Evolutionary conservation across 2,888 invertebrate species (phyloP).

Genomic region (Steinernema hermaphroditum): DNA sequence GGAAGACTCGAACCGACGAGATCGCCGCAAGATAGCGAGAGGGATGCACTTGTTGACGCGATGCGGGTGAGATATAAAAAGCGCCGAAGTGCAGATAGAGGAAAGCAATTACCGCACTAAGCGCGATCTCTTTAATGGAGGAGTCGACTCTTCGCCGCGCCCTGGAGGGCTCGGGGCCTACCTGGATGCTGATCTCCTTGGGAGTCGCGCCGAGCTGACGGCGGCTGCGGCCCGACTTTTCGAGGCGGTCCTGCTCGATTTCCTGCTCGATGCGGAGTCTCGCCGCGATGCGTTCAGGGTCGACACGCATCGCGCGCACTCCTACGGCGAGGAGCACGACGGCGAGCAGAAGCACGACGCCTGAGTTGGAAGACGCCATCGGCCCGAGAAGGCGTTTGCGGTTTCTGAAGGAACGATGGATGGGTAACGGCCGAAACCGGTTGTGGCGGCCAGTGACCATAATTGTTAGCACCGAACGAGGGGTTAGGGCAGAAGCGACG

Average conservation of each 20-base stretch:
- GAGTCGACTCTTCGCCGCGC: too few species aligned
- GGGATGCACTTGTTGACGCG: too few species aligned
- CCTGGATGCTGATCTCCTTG: constrained; percentile 64
- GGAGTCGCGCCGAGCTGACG: constrained; percentile 54
- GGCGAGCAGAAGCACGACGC: not conserved
- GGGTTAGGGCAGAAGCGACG: too few species aligned
- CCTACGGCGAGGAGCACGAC: constrained; percentile 18
- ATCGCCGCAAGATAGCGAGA: constrained; percentile 4
- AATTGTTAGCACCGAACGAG: too few species aligned
- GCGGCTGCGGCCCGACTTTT: constrained; percentile 43
- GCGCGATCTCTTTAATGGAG: too few species aligned
- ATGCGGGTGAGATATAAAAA: too few species aligned
- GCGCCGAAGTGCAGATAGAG: too few species aligned
- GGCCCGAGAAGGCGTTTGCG: constrained; percentile 23
- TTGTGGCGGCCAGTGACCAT: too few species aligned
- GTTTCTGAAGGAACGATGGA: not conserved
- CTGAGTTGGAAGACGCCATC: not conserved
- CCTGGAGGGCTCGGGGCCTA: too few species aligned
- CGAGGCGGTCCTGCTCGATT: constrained; percentile 43
- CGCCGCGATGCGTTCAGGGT: constrained; percentile 61
- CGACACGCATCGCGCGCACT: constrained; percentile 51
- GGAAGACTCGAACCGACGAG: constrained; percentile 1
- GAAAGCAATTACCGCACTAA: too few species aligned
- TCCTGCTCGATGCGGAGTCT: constrained; percentile 54
- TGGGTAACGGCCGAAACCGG: too few species aligned